Evolutionary conservation across 2,113 vertebrate species (phyloP).

Genomic region (Struthidea cinerea): DNA sequence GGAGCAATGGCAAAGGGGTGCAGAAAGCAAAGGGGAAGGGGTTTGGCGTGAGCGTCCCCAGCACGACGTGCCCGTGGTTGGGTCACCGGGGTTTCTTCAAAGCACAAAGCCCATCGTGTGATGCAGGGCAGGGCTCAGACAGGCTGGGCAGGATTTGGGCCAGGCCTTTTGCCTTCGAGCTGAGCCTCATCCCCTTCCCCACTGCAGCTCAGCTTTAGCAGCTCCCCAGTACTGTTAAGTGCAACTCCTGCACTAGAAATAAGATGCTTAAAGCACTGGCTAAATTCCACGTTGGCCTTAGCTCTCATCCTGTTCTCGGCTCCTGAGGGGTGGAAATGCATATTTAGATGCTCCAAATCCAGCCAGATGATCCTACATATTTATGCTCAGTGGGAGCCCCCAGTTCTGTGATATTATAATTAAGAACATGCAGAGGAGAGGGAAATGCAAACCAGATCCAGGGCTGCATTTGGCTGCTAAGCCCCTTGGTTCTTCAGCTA

Average conservation of each 20-base stretch:
- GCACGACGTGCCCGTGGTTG: fast-evolving
- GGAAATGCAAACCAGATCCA: constrained; percentile 2
- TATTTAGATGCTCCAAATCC: neutral
- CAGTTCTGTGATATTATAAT: neutral
- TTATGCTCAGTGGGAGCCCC: neutral
- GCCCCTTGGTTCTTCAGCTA: neutral
- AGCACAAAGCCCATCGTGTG: neutral
- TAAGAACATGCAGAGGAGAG: constrained; percentile 9
- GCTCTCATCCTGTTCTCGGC: neutral
- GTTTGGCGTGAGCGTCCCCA: neutral
- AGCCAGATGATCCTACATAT: neutral
- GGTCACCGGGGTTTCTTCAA: neutral
- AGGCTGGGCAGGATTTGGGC: neutral
- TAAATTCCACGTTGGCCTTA: neutral
- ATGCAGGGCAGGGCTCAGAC: neutral
- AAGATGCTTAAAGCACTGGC: neutral
- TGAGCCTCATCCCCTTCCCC: neutral
- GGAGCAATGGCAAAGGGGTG: neutral
- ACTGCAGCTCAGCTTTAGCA: neutral
- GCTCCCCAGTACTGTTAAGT: neutral
- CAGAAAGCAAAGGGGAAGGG: neutral
- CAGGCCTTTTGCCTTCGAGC: fast-evolving
- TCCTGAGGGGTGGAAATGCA: neutral
- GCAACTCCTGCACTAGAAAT: neutral
- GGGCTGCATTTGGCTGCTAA: neutral